A percentile compares a stretch with the other conserved stretches of the same genome.
Evolutionary conservation across 2,113 vertebrate species (phyloP).

Genomic region (Caretta caretta): DNA sequence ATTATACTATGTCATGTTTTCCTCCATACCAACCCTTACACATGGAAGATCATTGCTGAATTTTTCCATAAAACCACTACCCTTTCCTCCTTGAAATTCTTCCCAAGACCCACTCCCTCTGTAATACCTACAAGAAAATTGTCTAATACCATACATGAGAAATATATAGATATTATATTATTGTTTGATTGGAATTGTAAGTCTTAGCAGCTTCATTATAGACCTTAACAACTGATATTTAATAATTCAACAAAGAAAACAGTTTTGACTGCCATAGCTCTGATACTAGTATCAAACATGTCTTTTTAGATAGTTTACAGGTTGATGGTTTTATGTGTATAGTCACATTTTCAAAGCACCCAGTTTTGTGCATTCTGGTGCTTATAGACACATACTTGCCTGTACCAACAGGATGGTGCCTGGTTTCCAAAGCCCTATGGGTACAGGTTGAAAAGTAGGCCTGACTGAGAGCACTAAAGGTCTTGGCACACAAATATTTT

Average conservation of each 20-base stretch:
- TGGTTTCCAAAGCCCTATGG: neutral
- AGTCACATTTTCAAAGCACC: neutral
- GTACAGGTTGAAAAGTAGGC: neutral
- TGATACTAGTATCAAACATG: neutral
- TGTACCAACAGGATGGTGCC: neutral
- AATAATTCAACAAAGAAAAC: neutral
- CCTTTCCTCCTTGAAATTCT: neutral
- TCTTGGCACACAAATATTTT: neutral
- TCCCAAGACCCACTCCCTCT: neutral
- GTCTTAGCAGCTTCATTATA: neutral
- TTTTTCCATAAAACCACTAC: rapidly evolving
- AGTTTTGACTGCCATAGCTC: neutral
- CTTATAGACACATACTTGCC: neutral
- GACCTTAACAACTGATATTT: neutral
- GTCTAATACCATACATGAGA: neutral
- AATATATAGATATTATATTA: no score
- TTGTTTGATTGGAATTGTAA: no score
- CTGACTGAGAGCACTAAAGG: neutral
- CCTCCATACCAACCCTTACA: neutral
- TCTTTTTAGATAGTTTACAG: neutral
- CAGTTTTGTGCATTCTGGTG: neutral
- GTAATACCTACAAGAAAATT: neutral
- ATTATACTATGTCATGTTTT: neutral
- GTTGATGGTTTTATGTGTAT: neutral
- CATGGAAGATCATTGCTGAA: neutral